A percentile compares a stretch with the other conserved stretches of the same genome.
Evolutionary conservation across 2,797 vertebrate genomes (phyloP).

Genomic region (Poeciliopsis infans): DNA sequence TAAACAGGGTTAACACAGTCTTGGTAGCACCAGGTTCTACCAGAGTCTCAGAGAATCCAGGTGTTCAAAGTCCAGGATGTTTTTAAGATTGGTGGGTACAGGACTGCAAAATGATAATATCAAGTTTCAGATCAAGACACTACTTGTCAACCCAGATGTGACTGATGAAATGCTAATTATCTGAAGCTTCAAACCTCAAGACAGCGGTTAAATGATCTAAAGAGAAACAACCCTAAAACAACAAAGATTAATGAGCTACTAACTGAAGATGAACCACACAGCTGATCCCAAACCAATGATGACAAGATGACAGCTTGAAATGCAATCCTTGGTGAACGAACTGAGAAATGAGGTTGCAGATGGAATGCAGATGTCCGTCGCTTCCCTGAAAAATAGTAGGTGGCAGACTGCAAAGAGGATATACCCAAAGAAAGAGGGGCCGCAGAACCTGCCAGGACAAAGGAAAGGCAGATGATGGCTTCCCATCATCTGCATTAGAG

Average conservation of each 20-base stretch:
- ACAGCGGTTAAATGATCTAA: not conserved
- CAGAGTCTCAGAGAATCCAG: not conserved
- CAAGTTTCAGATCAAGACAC: not conserved
- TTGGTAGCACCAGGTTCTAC: not conserved
- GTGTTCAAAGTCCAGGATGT: not conserved
- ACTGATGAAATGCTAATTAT: not conserved
- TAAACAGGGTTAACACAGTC: not conserved
- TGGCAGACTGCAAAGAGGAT: not conserved
- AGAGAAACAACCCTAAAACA: not conserved
- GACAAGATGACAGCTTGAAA: not conserved
- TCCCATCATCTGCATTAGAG: too few relatives aligned
- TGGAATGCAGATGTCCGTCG: not conserved
- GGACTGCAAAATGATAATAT: not conserved
- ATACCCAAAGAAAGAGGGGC: too few relatives aligned
- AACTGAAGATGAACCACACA: too few relatives aligned
- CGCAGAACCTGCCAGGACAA: too few relatives aligned
- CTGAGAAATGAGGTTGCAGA: not conserved
- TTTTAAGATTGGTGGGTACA: not conserved
- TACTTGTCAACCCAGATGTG: not conserved
- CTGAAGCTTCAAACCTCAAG: not conserved
- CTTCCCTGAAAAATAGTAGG: not conserved
- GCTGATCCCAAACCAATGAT: too few relatives aligned
- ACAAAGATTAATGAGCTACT: not conserved
- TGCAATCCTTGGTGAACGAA: not conserved
- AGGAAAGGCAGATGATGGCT: too few relatives aligned